Base-by-base conservation (phyloP, 1,140 invertebrate genomes). In the Hylyphantes graminicola region DNA sequence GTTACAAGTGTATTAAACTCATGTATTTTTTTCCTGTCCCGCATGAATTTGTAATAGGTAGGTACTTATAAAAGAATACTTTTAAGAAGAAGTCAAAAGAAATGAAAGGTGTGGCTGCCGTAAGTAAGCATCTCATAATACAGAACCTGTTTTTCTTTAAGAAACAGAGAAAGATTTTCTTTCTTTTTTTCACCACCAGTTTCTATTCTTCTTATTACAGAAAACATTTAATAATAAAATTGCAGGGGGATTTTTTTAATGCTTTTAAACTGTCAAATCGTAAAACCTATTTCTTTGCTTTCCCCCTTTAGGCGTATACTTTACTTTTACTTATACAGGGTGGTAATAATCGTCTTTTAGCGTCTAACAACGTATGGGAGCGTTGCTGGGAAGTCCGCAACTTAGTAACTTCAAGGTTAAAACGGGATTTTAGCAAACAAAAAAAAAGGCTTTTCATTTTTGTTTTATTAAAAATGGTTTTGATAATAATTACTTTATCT, bases 81-180 rank as follows among this genome's bases (percentile, higher is more conserved):
- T 64, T 75, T 51, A 74, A 72, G 70, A 83, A 72, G 50, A 61
- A 65, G 70, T 51, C 72, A 81, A 63, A 54, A 59, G 57, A 75
- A 65, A 74, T 51, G 67, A 74, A 83, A 72, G 80, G 74, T 70
- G 74, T 70, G 80, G 65, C 80, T 50, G 10, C 51, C 53, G 55
- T 83, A 72, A 81, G 67, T 73, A 57, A 59, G 54, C 63, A 81
- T 72, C 64, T 63, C 55, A 53, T 53, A 70, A 73, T 17, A 51
- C 15, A 67, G 54, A 83, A 83, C 80, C 80, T 74, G 70, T 83
- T 83, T 83, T 74, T 63, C 57, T 83, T 83, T 83, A 61, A 83
- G 61, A 82, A 82, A 82, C 65, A 61, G 48, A 61, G 61, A 82
- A 74, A 65, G 10, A 7, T 53, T 54, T 57, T 6, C 13, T 15